These are phyloP conservation scores for Psix sp. DNA, from an alignment of 1,140 invertebrate genomes.

Conservation along the genomic window DNA sequence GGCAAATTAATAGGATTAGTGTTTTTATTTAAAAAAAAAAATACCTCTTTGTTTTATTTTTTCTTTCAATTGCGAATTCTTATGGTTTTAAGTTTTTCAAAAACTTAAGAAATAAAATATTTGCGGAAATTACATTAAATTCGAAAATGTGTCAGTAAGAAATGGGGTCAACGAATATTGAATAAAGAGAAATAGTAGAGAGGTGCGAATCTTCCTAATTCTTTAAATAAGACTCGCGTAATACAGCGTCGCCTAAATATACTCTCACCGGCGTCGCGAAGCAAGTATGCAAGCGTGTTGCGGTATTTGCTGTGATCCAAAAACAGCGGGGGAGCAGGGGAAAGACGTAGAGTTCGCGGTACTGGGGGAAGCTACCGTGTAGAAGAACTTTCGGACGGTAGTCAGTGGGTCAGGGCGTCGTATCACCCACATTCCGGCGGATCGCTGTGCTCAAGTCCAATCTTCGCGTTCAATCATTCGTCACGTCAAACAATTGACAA, in stretches of 20 bases:
- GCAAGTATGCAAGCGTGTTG: constrained; percentile 44
- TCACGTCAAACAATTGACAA: constrained; percentile 20
- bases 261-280: constrained; percentile 59
- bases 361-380: constrained; percentile 40
- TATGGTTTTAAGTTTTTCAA: too few relatives aligned
- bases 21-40: too few relatives aligned
- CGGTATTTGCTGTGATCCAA: constrained; percentile 61
- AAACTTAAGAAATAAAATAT: too few relatives aligned
- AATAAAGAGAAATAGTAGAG: constrained; percentile 24
- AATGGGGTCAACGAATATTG: background rate
- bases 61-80: too few relatives aligned
- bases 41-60: too few relatives aligned
- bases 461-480: constrained; percentile 13
- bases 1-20: too few relatives aligned
- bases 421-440: constrained; percentile 69
- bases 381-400: constrained; percentile 70
- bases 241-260: constrained; percentile 72
- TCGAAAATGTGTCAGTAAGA: too few relatives aligned
- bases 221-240: constrained; percentile 75
- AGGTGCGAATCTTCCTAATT: constrained; percentile 65
- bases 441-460: constrained; percentile 47
- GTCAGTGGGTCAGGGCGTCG: constrained; percentile 75
- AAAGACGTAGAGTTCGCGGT: constrained; percentile 7
- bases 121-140: too few relatives aligned
- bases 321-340: constrained; percentile 20